phyloP scores from a whole-genome alignment of 2,888 invertebrate species.

The Acleris sparsana region DNA sequence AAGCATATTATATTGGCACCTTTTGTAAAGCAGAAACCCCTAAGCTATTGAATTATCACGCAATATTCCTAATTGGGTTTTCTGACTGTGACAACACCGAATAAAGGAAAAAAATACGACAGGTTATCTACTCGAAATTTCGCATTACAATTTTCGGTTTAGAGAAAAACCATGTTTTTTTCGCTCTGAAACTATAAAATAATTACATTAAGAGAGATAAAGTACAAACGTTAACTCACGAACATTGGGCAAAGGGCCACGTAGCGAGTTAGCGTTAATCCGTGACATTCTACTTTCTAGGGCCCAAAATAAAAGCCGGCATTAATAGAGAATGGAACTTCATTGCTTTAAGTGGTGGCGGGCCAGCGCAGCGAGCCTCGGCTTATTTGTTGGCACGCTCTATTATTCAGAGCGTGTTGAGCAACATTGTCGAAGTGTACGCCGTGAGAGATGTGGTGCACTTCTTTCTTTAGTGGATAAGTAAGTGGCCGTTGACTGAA shows the following conservation, averaged over 20 bases:
- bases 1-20: too few relatives aligned
- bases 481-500: not conserved
- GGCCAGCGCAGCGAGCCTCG: slow-evolving; percentile 32
- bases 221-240: slow-evolving; percentile 23
- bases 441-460: not conserved
- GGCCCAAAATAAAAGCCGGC: slow-evolving; percentile 38
- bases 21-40: too few relatives aligned
- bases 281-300: slow-evolving; percentile 19
- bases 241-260: slow-evolving; percentile 17
- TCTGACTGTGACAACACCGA: too few relatives aligned
- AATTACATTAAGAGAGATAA: slow-evolving; percentile 27
- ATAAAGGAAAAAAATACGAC: too few relatives aligned
- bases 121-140: not conserved
- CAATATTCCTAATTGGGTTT: too few relatives aligned
- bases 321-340: slow-evolving; percentile 42
- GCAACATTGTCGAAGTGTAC: slow-evolving; percentile 1
- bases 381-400: slow-evolving; percentile 37
- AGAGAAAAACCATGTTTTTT: not conserved
- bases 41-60: too few relatives aligned
- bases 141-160: not conserved
- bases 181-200: slow-evolving; percentile 11
- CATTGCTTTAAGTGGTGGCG: slow-evolving; percentile 41
- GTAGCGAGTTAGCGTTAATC: slow-evolving; percentile 26
- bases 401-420: slow-evolving; percentile 38
- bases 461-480: slow-evolving; percentile 1